Conservation (phyloP, 1,140 invertebrate species). For the Drosophila tropicalis region DNA sequence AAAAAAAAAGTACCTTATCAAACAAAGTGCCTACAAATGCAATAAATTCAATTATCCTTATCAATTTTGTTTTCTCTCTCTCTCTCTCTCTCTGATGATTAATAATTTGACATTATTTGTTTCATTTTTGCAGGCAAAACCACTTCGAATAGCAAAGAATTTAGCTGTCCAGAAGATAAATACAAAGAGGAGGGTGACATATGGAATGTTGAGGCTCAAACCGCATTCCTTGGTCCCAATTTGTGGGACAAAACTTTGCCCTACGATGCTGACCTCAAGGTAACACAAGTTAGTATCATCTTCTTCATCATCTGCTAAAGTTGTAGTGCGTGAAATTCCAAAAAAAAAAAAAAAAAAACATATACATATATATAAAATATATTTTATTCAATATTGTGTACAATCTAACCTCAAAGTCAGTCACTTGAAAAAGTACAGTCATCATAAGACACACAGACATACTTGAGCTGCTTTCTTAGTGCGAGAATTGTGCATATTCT, state of each 20-base stretch:
- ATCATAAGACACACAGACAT: constrained; percentile 19
- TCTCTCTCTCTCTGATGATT: constrained; percentile 16
- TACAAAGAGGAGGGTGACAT: constrained; percentile 92
- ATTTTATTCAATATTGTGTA: constrained; percentile 20
- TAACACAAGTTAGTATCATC: constrained; percentile 88
- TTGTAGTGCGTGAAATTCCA: constrained; percentile 75
- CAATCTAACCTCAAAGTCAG: constrained; percentile 18
- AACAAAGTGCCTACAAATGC: background rate
- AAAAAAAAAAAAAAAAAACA: constrained; percentile 24
- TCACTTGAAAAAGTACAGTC: constrained; percentile 29
- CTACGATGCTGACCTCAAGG: constrained; percentile 96
- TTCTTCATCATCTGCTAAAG: constrained; percentile 83
- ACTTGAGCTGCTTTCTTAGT: constrained; percentile 61
- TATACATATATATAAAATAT: too few species aligned
- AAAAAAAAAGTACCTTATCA: constrained; percentile 29
- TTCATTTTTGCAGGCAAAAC: constrained; percentile 85
- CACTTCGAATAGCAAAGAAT: constrained; percentile 86
- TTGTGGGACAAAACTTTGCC: constrained; percentile 96
- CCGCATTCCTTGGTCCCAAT: constrained; percentile 96
- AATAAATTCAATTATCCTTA: constrained; percentile 18
- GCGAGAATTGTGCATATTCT: constrained; percentile 75
- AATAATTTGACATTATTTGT: constrained; percentile 19
- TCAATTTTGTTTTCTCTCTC: background rate
- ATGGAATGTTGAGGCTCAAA: constrained; percentile 94
- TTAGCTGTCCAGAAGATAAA: constrained; percentile 88